phyloP scores from a whole-genome alignment of 2,797 vertebrate species.

The Scolopax rusticola region DNA sequence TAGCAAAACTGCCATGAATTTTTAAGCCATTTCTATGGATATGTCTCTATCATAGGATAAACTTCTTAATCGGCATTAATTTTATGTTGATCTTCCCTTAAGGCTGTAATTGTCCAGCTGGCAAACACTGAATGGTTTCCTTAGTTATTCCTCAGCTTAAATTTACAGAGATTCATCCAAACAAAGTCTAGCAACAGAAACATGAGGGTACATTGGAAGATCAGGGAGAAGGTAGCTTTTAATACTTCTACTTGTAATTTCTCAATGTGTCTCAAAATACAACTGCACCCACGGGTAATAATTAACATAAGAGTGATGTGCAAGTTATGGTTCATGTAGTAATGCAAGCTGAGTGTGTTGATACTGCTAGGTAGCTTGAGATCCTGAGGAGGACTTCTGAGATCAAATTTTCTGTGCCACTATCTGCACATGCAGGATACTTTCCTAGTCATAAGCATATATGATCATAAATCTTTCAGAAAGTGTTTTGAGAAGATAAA shows the following conservation, averaged over 20 bases:
- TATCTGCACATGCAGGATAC: background rate
- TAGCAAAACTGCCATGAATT: background rate
- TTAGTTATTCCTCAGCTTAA: background rate
- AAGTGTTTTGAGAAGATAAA: background rate
- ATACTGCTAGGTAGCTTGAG: background rate
- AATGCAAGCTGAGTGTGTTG: rapidly evolving
- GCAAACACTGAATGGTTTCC: background rate
- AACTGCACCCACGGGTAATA: background rate
- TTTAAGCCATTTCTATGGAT: background rate
- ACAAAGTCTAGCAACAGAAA: background rate
- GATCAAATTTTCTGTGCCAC: background rate
- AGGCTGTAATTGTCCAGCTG: background rate
- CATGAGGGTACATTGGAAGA: background rate
- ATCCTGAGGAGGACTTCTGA: background rate
- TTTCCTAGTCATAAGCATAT: background rate
- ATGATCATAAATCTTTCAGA: background rate
- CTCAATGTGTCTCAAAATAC: background rate
- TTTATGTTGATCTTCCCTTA: background rate
- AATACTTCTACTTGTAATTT: background rate
- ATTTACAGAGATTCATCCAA: background rate
- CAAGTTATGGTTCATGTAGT: background rate
- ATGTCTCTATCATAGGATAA: background rate
- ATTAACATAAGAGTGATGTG: background rate
- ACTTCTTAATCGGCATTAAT: background rate
- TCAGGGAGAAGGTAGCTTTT: background rate